phyloP scores from a whole-genome alignment of 2,797 vertebrate genomes.

The Hapalemur alaotrensis region DNA sequence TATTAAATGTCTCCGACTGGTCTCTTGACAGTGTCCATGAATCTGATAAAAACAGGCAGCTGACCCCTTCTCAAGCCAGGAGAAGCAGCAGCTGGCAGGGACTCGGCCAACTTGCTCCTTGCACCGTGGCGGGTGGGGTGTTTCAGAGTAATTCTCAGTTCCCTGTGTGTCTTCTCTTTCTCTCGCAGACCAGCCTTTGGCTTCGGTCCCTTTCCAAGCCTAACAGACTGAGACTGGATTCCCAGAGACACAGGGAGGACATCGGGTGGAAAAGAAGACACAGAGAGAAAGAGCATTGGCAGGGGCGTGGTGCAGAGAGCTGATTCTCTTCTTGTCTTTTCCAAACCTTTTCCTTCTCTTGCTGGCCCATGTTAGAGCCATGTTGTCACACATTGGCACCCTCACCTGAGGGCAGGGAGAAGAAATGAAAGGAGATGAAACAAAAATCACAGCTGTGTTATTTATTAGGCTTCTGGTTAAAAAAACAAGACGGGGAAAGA shows the following conservation, averaged over 20 bases:
- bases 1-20: not conserved
- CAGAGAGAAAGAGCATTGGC: not conserved
- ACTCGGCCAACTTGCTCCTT: not conserved
- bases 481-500: not conserved
- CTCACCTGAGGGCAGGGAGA: not conserved
- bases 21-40: not conserved
- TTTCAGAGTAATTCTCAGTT: not conserved
- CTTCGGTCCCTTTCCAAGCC: not conserved
- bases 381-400: not conserved
- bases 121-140: rapidly evolving
- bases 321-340: not conserved
- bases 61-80: not conserved
- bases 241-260: not conserved
- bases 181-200: not conserved
- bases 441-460: slow-evolving; percentile 5
- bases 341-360: not conserved
- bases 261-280: not conserved
- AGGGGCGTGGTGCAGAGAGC: too few species aligned
- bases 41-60: not conserved
- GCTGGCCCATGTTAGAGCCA: not conserved
- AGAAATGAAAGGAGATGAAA: not conserved
- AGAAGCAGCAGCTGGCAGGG: not conserved
- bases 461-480: not conserved
- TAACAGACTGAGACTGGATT: not conserved
- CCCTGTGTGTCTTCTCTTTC: not conserved